Evolutionary conservation across 2,113 vertebrate genomes (phyloP).

Genomic region (Butastur rufipennis): DNA sequence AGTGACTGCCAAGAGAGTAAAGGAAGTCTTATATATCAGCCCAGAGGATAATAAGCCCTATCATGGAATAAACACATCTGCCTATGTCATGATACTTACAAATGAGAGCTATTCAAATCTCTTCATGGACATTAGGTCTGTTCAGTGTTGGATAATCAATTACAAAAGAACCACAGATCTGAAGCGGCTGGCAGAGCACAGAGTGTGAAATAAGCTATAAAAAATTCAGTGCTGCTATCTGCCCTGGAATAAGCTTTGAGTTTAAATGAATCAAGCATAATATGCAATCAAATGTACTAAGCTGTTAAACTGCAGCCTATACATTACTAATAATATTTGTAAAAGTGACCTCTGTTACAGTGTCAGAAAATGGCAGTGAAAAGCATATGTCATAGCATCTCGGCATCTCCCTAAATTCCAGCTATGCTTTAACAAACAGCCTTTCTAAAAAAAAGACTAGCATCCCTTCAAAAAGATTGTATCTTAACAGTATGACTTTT

Average conservation of each 20-base stretch:
- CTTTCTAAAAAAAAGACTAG: not conserved
- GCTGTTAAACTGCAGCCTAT: conserved; percentile 4
- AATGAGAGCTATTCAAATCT: not conserved
- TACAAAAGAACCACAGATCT: not conserved
- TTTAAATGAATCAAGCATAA: conserved; percentile 17
- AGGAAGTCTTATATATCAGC: not conserved
- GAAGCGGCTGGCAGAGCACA: conserved; percentile 1
- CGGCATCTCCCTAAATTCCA: not conserved
- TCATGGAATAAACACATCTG: not conserved
- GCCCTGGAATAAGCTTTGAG: not conserved
- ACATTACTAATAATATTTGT: not conserved
- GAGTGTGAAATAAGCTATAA: conserved; percentile 39
- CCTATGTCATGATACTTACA: not conserved
- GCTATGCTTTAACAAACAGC: not conserved
- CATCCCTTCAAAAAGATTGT: not conserved
- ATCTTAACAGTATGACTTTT: not conserved
- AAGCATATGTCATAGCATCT: not conserved
- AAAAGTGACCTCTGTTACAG: not conserved
- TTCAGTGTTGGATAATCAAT: conserved; percentile 1
- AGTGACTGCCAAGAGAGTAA: not conserved
- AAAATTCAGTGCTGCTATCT: conserved; percentile 20
- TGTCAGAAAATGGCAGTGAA: not conserved
- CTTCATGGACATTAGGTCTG: not conserved
- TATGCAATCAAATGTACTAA: conserved; percentile 10
- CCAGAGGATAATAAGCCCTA: not conserved